Evolutionary conservation across 2,888 invertebrate species (phyloP).

Genomic region (Teleogryllus oceanicus): DNA sequence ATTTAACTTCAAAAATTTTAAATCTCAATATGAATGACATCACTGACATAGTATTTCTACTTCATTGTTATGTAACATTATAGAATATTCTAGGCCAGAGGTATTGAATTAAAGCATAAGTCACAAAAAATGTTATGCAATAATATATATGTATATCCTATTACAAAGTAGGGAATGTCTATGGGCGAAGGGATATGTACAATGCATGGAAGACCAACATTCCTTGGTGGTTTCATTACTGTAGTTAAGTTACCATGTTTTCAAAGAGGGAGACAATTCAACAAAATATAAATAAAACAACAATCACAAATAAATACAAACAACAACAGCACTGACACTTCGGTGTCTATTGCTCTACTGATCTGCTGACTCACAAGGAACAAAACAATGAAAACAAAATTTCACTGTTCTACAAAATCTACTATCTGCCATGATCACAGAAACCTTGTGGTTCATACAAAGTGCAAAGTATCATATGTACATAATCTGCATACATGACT

Average conservation of each 20-base stretch:
- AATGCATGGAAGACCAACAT: conserved; percentile 9
- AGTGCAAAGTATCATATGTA: background rate
- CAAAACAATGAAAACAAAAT: background rate
- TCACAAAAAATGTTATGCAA: background rate
- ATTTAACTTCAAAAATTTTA: background rate
- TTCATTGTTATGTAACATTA: background rate
- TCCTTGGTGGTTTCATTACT: background rate
- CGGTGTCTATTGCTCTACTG: background rate
- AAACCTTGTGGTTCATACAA: background rate
- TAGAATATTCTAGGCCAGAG: background rate
- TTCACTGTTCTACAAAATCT: background rate
- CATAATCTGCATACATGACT: background rate
- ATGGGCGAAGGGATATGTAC: background rate
- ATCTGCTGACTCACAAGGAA: background rate
- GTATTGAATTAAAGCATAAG: background rate
- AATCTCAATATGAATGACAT: background rate
- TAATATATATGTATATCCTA: background rate
- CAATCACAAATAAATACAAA: conserved; percentile 18
- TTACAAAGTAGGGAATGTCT: background rate
- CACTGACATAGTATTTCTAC: background rate
- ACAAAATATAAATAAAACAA: conserved; percentile 18
- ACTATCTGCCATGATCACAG: conserved; percentile 10
- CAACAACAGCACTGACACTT: background rate
- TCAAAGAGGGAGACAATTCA: background rate
- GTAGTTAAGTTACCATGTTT: background rate